A percentile compares a stretch with the other conserved stretches of the same genome.
Evolutionary conservation across 2,797 vertebrate genomes (phyloP).

Genomic region (Rhodeus uyekii): DNA sequence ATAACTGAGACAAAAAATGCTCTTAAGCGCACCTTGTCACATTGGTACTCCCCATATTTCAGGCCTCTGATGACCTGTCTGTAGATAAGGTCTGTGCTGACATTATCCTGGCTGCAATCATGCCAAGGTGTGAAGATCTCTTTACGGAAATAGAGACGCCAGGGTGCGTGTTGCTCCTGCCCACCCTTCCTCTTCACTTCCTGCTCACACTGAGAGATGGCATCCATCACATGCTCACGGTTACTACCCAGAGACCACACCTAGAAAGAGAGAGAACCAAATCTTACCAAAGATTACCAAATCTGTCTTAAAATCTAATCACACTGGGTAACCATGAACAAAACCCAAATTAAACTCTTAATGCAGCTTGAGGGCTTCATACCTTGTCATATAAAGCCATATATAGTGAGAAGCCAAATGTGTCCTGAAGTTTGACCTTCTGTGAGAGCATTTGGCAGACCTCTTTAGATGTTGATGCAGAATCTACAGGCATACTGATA

Average conservation of each 20-base stretch:
- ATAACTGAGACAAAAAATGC: neutral
- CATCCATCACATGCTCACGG: conserved; percentile 89
- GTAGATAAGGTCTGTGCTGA: conserved; percentile 93
- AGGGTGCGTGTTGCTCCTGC: conserved; percentile 87
- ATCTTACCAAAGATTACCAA: neutral
- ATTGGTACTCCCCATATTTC: conserved; percentile 87
- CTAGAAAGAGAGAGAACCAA: conserved; percentile 63
- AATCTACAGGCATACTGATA: conserved; percentile 85
- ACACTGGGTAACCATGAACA: neutral
- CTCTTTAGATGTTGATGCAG: conserved; percentile 89
- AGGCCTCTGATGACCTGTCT: conserved; percentile 88
- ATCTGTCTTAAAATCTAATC: neutral
- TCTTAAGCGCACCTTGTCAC: conserved; percentile 79
- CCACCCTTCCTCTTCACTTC: conserved; percentile 82
- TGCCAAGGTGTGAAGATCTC: conserved; percentile 98
- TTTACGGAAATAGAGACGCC: conserved; percentile 93
- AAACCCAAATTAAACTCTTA: neutral
- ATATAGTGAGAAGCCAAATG: conserved; percentile 92
- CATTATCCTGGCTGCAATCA: conserved; percentile 79
- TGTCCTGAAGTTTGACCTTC: conserved; percentile 83
- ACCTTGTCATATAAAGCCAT: conserved; percentile 93
- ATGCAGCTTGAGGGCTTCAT: neutral
- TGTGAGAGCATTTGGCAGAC: conserved; percentile 83
- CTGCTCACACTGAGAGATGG: conserved; percentile 94
- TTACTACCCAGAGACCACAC: conserved; percentile 90